Conservation (phyloP, 92 coral and sea anemone species). For the Porites divaricata region DNA sequence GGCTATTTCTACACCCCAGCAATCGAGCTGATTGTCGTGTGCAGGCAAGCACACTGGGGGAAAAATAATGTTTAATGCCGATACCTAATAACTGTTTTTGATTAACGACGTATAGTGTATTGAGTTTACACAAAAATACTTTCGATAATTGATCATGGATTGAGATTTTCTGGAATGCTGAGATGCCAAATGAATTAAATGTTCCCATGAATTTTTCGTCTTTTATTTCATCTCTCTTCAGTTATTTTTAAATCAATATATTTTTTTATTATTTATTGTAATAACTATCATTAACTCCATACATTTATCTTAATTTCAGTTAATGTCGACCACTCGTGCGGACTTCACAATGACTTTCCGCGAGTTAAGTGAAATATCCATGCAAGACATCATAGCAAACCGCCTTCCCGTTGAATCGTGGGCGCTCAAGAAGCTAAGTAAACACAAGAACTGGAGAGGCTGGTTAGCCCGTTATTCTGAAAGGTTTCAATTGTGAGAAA, state of each 20-base stretch:
- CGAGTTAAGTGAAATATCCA: constrained; percentile 74
- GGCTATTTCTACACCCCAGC: no score
- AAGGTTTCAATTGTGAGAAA: constrained; percentile 65
- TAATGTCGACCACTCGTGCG: constrained; percentile 78
- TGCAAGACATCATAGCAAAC: constrained; percentile 45
- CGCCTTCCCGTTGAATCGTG: constrained; percentile 59
- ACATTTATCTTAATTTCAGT: constrained; percentile 46
- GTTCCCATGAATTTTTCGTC: background rate
- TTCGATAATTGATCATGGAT: no score
- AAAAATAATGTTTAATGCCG: no score
- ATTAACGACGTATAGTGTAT: no score
- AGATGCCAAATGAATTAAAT: no score
- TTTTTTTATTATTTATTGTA: background rate
- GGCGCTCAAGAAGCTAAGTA: constrained; percentile 70
- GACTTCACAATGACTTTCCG: constrained; percentile 97
- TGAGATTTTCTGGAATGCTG: no score
- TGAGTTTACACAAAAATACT: no score
- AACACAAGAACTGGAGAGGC: constrained; percentile 78
- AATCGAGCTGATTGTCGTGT: no score
- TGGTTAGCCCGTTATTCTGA: constrained; percentile 80
- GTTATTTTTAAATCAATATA: background rate
- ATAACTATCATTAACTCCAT: background rate
- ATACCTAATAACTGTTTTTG: no score
- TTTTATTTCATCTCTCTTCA: background rate
- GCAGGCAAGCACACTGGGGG: no score